A percentile compares a stretch with the other conserved stretches of the same genome.
These are phyloP conservation scores for Melanerpes aurifrons DNA, from an alignment of 2,113 vertebrate genomes.

Conservation along the genomic window DNA sequence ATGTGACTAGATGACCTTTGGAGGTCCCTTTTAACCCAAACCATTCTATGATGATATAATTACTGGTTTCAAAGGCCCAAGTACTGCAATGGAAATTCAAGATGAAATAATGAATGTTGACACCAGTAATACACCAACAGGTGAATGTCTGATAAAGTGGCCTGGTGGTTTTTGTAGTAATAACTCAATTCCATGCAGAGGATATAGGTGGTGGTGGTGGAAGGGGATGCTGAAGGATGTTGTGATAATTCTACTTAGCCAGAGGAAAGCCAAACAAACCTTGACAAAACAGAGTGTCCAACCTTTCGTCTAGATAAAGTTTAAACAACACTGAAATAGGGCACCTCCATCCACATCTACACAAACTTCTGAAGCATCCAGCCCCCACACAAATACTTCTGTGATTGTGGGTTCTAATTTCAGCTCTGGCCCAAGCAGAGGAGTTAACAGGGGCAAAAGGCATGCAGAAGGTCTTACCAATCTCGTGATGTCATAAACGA, in stretches of 20 bases:
- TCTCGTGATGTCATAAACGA: conserved; percentile 98
- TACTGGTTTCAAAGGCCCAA: neutral
- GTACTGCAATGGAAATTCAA: neutral
- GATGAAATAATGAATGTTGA: neutral
- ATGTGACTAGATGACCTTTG: too few species aligned
- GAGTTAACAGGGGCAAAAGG: neutral
- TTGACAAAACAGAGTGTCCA: neutral
- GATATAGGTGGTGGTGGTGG: neutral
- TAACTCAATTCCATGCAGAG: neutral
- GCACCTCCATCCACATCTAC: neutral
- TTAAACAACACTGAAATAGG: neutral
- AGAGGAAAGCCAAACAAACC: neutral
- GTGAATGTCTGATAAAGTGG: neutral
- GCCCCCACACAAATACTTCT: neutral
- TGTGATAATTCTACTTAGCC: neutral
- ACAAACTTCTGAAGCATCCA: neutral
- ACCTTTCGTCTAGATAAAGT: neutral
- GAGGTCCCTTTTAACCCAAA: too few species aligned
- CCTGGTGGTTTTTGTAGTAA: neutral
- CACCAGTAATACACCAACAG: neutral
- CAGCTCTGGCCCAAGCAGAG: neutral
- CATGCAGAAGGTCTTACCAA: conserved; percentile 80
- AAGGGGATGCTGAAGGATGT: neutral
- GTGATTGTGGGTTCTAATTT: neutral
- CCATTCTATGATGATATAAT: too few species aligned